Base-by-base conservation (phyloP, 2,888 invertebrate genomes). In the Ctenicera cuprea region DNA sequence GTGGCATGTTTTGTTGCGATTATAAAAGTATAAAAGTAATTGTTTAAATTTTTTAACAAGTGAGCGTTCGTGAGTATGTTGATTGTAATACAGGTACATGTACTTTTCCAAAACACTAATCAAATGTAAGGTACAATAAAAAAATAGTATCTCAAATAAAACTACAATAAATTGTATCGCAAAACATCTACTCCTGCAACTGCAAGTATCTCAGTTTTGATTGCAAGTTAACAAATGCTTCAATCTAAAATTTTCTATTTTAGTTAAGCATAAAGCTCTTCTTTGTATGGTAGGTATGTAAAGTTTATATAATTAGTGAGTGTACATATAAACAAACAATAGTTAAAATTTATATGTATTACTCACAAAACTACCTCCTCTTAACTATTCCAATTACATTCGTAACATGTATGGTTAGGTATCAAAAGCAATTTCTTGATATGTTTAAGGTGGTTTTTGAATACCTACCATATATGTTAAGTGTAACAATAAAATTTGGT, bases 221-320 rank as follows among this genome's bases (percentile, higher is more conserved):
- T 85, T 85, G 85, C 86, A 84, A 84, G 82, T 84, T 83, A 85
- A 86, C 86, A 85, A 86, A 85, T 86, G 86, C 85, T 81, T 80
- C 73, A 70, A 80, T 79, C 78, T 79, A 78, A 79, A 79, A 77
- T 76, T 76, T 78, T 78, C 80, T 80, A 80, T 78, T 76, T 80
- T 73, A 78, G 76, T 80, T 57, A 85, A 84, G 85, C 85, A 84
- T 83, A 85, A 85, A 82, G 81, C 78, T 80, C 22, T 77, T 77
- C 80, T 82, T 70, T 70, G 50, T 63, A 43, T 62, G 79, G 79
- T 77, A 80, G 71, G 75, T 77, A 74, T 77, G 73, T 66, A 76
- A 67, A 33, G 37, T 59, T 68, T 48, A 68, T 59, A 54, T 33
- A 68, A 63, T 59, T 37, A 48, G 64, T 68, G 73, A 68, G 73